Conservation (phyloP, 2,797 vertebrate species). For the Acrossocheilus fasciatus region DNA sequence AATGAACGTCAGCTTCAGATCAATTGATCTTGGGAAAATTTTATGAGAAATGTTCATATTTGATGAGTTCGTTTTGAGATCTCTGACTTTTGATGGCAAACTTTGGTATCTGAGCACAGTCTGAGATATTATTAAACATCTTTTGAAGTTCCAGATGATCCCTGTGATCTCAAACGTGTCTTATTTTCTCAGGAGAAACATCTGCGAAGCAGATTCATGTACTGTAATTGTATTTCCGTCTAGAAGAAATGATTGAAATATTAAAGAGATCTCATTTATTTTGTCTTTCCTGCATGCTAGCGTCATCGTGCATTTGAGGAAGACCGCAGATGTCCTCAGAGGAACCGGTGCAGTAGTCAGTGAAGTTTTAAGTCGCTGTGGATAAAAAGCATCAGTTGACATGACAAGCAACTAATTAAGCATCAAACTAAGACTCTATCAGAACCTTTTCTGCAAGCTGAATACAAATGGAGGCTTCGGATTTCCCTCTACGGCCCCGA, state of each 20-base stretch:
- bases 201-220: background rate
- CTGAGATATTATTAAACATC: background rate
- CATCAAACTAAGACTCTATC: background rate
- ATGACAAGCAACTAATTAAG: slow-evolving; percentile 17
- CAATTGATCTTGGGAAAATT: background rate
- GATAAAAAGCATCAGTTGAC: slow-evolving; percentile 24
- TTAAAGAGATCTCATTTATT: background rate
- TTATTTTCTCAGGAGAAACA: background rate
- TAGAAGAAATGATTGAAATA: background rate
- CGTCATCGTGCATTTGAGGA: background rate
- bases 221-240: background rate
- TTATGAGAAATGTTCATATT: too few relatives aligned
- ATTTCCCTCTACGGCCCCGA: background rate
- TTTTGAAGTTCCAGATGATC: background rate
- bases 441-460: background rate
- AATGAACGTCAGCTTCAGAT: background rate
- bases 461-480: background rate
- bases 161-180: background rate
- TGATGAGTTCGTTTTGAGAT: too few relatives aligned
- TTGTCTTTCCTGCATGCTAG: background rate
- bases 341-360: background rate
- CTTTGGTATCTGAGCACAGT: background rate
- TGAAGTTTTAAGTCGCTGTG: background rate
- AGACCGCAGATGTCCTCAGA: background rate
- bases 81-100: background rate